Base-by-base conservation (phyloP, 1,140 invertebrate genomes). In the Trinorchestia longiramus region DNA sequence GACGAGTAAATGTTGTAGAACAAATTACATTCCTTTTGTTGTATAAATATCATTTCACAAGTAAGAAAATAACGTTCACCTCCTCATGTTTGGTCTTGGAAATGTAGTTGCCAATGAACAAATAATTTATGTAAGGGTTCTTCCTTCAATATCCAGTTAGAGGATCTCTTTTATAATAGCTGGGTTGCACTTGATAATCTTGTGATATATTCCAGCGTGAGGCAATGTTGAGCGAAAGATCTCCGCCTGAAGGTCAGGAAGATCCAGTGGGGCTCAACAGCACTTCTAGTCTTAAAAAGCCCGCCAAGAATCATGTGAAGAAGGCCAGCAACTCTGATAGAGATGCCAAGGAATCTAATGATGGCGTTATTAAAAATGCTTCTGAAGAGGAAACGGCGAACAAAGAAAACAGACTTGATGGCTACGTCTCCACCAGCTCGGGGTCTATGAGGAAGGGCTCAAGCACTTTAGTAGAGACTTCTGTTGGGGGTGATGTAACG, bases 211-310 rank as follows among this genome's bases (percentile, higher is more conserved):
- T 45, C 11, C 43, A 94, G 92, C 92, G 92, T 43, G 92, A 94
- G 43, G 92, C 92, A 36, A 45, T 94, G 77, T 41, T 96, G 92
- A 96, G 96, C 95, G 96, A 96, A 90, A 45, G 96, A 62, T 96
- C 96, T 28, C 96, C 96, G 43, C 96, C 96, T 62, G 96, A 96
- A 45, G 96, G 96, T 0, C 96, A 96, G 90, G 96, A 96, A 95
- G 96, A 96, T 44, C 96, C 96, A 43, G 95, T 96, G 0, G 92
- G 43, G 41, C 95, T n/a, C 95, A 96, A 42, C 96, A 96, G 77
- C 95, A 92, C 95, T 95, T 96, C 62, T 95, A 91, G 92, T 43
- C 92, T 94, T 19, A 94, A 94, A 40, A 94, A 94, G 43, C 43
- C 44, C 19, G 40, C 92, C 43, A 45, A 43, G 17, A 36, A 77